Conservation (phyloP, 2,888 invertebrate genomes). For the Thecocarcelia acutangulata region DNA sequence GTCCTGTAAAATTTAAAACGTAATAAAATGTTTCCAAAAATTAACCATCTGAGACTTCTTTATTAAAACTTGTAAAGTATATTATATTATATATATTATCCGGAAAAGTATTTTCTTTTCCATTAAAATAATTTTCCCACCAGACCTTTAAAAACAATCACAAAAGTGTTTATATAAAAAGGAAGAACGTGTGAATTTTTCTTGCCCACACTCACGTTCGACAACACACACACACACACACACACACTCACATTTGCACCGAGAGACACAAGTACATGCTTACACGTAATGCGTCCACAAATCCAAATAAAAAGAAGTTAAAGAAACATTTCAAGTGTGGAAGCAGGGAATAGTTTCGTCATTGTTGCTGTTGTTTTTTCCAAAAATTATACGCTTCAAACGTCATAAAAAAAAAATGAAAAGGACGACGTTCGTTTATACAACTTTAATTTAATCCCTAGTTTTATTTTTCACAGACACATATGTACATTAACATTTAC, state of each 20-base stretch:
- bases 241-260: too few relatives aligned
- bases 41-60: too few relatives aligned
- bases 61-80: too few relatives aligned
- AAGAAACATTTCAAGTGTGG: conserved; percentile 32
- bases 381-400: conserved; percentile 53
- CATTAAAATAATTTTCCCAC: conserved; percentile 56
- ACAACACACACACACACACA: conserved; percentile 15
- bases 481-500: background rate
- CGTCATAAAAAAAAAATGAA: conserved; percentile 23
- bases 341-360: conserved; percentile 40
- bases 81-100: too few relatives aligned
- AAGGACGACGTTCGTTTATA: conserved; percentile 43
- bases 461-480: conserved; percentile 43
- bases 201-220: conserved; percentile 50
- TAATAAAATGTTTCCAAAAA: too few relatives aligned
- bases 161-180: conserved; percentile 50
- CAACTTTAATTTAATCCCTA: conserved; percentile 64
- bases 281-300: conserved; percentile 30
- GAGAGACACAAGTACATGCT: conserved; percentile 22
- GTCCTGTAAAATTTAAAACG: too few relatives aligned
- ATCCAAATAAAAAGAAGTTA: conserved; percentile 18
- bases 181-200: conserved; percentile 54
- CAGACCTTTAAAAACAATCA: conserved; percentile 46
- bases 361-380: conserved; percentile 4
- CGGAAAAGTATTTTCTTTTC: background rate